Evolutionary conservation across 2,113 vertebrate species (phyloP), one percentile per base, ranked within the genome.

Genomic region (Lagenorhynchus albirostris): DNA sequence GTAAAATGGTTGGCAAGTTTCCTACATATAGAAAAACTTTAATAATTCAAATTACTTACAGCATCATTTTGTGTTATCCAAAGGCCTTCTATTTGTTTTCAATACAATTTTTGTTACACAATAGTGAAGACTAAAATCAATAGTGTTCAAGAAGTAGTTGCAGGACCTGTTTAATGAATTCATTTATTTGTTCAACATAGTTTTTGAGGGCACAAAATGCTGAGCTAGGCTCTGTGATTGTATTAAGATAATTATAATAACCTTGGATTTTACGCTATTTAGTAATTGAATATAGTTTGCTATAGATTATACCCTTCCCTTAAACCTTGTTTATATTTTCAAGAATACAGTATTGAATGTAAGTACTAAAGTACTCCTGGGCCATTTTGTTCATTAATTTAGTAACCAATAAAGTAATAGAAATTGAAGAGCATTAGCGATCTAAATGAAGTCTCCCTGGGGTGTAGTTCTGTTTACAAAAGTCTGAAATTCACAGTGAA

Each of bases 301-400:
- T 47, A 77, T 89, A 81, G 36, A 50, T 89, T 94, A 68, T 41
- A 60, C 7, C 25, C 76, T 95, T 92, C 44, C 14, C 21, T 92
- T 94, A 96, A 94, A 55, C 55, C 8, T 38, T 96, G 8, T 68
- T 96, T 47, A 23, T 96, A 33, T 77, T 71, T 97, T 86, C 25
- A 90, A 87, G 17, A 47, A 41, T 74, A 41, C 47, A 41, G 25
- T 53, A 38, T 82, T 96, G 14, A 38, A 82, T 20, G 11, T 47
- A 79, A 79, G 26, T 29, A 67, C 1, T 91, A 58, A 73, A 33
- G 31, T 83, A 62, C 11, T 91, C 31, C 21, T 58, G 29, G 5
- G 38, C 4, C 74, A 89, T 33, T 68, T 83, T 90, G n/a, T 31
- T 94, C 23, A 74, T 79, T 92, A 82, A 76, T 86, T 95, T 58